Evolutionary conservation across 2,797 vertebrate genomes (phyloP), one percentile per base, ranked within the genome.

Genomic region (Euthynnus affinis): DNA sequence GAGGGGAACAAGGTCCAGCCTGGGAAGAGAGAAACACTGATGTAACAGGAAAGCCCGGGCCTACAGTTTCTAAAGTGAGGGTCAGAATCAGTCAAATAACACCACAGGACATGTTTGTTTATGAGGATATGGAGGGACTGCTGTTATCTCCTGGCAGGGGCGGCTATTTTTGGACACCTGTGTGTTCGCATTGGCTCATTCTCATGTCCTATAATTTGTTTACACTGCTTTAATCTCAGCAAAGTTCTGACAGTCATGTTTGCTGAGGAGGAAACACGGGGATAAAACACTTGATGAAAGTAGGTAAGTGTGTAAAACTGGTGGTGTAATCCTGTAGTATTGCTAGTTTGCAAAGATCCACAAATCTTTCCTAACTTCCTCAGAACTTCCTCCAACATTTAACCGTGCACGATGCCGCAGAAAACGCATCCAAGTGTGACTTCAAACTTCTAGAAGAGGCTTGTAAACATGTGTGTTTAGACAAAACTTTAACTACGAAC

Each of bases 1-100:
- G 87, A 73, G 93, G 83, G n/a, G 90, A 87, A 76, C 71, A 80
- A 83, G 88, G 92, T 76, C 88, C 92, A 74, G 91, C 87, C 96
- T 96, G 84, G 34, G 40, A 57, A 59, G 17, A 79, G 15, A 52
- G 6, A 61, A 40, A 2, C 32, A 14, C 9, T 12, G 32, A 27
- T 42, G 5, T 37, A 17, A 78, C 13, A 23, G 10, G 14, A 10
- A 15, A 49, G 29, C 17, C 12, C 17, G 12, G 44, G 1, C 0
- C 3, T 18, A 17, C 8, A 5, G 17, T 34, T 77, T 6, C 37
- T 48, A 25, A 37, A 37, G 37, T 37, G 37, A 14, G 40, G 40
- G 40, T 42, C 40, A 42, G 14, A 42, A 42, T 42, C 40, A 13
- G 40, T 20, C 18, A 20, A n/a, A 49, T 49, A 18, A 8, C n/a